Conservation (phyloP, 2,888 invertebrate genomes). For the Venusia cambrica region DNA sequence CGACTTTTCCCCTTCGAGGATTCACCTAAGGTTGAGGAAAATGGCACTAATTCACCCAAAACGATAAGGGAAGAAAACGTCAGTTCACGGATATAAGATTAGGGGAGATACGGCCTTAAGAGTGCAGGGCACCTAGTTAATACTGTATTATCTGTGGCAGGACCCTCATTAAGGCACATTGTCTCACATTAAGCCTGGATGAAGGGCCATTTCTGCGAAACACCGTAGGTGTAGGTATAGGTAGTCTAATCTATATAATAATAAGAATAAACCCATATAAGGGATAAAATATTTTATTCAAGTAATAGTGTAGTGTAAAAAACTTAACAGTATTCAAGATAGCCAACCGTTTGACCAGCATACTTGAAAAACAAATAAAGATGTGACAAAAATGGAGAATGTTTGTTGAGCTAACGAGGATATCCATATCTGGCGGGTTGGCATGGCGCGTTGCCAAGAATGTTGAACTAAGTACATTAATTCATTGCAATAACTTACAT, state of each 20-base stretch:
- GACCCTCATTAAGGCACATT: conserved; percentile 41
- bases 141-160: conserved; percentile 26
- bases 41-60: conserved; percentile 28
- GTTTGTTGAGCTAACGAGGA: conserved; percentile 28
- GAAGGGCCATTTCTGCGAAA: conserved; percentile 25
- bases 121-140: conserved; percentile 24
- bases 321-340: no score
- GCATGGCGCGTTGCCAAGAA: conserved; percentile 39
- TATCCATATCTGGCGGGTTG: conserved; percentile 27
- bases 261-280: no score
- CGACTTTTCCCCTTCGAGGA: neutral
- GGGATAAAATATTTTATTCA: no score
- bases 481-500: conserved; percentile 22
- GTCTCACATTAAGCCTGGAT: conserved; percentile 40
- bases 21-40: conserved; percentile 12
- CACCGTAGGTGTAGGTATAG: conserved; percentile 19
- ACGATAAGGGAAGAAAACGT: conserved; percentile 37
- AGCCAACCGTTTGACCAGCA: no score
- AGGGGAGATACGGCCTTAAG: conserved; percentile 24
- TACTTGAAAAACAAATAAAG: no score
- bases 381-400: conserved; percentile 27
- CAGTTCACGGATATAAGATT: conserved; percentile 41
- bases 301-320: no score
- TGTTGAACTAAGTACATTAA: conserved; percentile 30
- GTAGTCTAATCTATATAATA: conserved; percentile 10